These are phyloP conservation scores for Aporophyla nigra DNA, from an alignment of 2,888 invertebrate genomes.

Conservation along the genomic window DNA sequence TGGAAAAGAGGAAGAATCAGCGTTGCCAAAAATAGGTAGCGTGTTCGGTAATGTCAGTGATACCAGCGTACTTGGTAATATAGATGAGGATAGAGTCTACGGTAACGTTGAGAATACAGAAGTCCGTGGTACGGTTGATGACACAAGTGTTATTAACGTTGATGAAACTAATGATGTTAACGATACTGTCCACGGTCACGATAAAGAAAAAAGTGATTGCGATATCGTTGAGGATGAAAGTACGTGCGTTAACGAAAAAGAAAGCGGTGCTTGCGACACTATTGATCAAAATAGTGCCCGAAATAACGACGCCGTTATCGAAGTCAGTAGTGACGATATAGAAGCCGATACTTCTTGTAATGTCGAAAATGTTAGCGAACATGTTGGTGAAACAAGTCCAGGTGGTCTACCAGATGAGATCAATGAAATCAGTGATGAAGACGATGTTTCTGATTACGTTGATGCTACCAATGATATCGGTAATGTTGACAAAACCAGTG, in stretches of 20 bases:
- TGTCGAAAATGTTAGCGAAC: no score
- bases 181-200: not conserved
- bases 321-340: slow-evolving; percentile 29
- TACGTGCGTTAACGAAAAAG: not conserved
- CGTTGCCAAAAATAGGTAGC: slow-evolving; percentile 68
- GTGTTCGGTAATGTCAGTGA: slow-evolving; percentile 66
- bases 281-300: not conserved
- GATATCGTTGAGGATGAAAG: not conserved
- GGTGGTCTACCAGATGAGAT: not conserved
- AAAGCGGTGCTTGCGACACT: not conserved
- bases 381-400: not conserved
- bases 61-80: slow-evolving; percentile 29
- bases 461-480: not conserved
- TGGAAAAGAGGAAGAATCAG: slow-evolving; percentile 5
- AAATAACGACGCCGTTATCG: not conserved
- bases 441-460: not conserved
- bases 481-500: no score
- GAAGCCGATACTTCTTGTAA: not conserved
- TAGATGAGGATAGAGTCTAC: not conserved
- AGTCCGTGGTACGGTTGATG: not conserved
- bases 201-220: not conserved
- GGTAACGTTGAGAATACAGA: not conserved
- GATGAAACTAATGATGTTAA: slow-evolving; percentile 23
- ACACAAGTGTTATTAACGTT: not conserved
- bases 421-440: slow-evolving; percentile 30